Evolutionary conservation across 2,113 vertebrate genomes (phyloP).

Genomic region (Leptocoma aspasia): DNA sequence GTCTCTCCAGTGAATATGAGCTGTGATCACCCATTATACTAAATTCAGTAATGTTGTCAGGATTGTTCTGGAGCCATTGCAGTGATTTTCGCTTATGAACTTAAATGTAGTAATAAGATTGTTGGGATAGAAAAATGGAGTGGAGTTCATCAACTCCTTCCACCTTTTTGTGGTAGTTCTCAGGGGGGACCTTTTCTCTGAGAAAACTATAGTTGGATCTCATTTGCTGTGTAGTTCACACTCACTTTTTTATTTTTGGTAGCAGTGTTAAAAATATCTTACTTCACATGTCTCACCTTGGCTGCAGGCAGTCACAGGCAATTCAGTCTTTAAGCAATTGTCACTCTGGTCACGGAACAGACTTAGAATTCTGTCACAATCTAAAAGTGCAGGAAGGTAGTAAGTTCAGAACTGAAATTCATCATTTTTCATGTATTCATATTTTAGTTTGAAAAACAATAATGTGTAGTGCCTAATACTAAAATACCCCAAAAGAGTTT

Average conservation of each 20-base stretch:
- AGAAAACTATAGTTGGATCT: neutral
- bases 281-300: neutral
- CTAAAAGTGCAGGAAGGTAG: neutral
- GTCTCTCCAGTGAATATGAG: neutral
- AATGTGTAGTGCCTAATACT: neutral
- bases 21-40: neutral
- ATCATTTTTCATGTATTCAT: neutral
- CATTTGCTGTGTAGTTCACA: neutral
- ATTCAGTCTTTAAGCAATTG: neutral
- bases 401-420: neutral
- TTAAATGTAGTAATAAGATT: neutral
- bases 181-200: neutral
- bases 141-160: neutral
- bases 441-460: neutral
- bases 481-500: neutral
- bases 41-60: rapidly evolving
- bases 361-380: neutral
- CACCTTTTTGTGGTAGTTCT: neutral
- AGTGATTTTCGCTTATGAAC: neutral
- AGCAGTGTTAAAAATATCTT: neutral
- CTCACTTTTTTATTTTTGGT: neutral
- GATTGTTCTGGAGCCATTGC: neutral
- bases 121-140: neutral
- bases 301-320: neutral
- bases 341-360: neutral